Percentiles rank a stretch among this genome's conserved stretches.
Conservation (phyloP, 2,888 invertebrate genomes). For the Rugalucina vietnamica region DNA sequence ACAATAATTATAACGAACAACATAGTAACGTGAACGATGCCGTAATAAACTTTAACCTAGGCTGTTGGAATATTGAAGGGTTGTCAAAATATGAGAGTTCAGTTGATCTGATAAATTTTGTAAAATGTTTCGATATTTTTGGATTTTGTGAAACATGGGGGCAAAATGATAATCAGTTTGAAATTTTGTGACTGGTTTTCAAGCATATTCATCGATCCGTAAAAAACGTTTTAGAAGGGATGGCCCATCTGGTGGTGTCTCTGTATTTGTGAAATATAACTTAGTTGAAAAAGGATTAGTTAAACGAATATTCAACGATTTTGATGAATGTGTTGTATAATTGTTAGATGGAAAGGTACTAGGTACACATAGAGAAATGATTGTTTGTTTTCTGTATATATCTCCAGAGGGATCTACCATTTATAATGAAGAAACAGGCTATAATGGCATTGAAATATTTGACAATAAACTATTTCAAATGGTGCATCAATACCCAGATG, state of each 20-base stretch:
- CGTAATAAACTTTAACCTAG: neutral
- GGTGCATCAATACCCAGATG: neutral
- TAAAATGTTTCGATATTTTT: neutral
- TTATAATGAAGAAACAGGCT: conserved; percentile 13
- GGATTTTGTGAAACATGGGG: conserved; percentile 13
- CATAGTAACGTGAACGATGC: neutral
- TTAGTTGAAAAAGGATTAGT: neutral
- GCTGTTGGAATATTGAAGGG: conserved; percentile 2
- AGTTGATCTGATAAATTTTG: neutral
- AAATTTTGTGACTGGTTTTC: neutral
- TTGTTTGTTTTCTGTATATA: conserved; percentile 9
- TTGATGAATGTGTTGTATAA: neutral
- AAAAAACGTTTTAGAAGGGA: neutral
- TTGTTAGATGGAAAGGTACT: neutral
- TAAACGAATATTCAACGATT: neutral
- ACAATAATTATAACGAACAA: neutral
- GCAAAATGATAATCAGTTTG: neutral
- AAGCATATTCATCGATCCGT: neutral
- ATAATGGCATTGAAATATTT: conserved; percentile 9
- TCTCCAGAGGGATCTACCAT: conserved; percentile 12
- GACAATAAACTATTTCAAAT: conserved; percentile 3
- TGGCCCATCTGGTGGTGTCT: neutral
- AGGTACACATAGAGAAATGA: neutral
- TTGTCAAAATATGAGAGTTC: neutral
- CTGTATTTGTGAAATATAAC: neutral